A percentile compares a stretch with the other conserved stretches of the same genome.
phyloP scores from a whole-genome alignment of 1,140 invertebrate species.

The Apis cerana region DNA sequence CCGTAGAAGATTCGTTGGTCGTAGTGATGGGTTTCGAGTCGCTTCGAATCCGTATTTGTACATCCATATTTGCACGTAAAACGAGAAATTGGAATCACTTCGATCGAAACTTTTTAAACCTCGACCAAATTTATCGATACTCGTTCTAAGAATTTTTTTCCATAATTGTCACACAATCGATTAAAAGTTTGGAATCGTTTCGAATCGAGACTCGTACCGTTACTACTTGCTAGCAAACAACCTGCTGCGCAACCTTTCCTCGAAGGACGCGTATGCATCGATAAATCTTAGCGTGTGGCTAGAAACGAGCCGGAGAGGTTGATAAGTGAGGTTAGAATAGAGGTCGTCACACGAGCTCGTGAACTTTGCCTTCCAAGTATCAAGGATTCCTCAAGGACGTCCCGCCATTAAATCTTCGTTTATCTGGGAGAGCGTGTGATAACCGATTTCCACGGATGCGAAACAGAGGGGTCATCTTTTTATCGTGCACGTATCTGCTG shows the following conservation, averaged over 20 bases:
- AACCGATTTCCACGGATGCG: not conserved
- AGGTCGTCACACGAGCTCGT: not conserved
- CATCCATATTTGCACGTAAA: no score
- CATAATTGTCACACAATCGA: no score
- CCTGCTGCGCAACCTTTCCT: slow-evolving; percentile 55
- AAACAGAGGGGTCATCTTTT: not conserved
- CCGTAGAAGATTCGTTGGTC: slow-evolving; percentile 60
- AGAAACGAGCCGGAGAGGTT: not conserved
- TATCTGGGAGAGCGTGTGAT: not conserved
- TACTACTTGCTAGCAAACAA: slow-evolving; percentile 50
- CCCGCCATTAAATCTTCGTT: not conserved
- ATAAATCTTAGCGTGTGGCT: not conserved
- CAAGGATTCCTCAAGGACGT: slow-evolving; percentile 1
- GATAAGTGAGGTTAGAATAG: not conserved
- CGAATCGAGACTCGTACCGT: slow-evolving; percentile 27
- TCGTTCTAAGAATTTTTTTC: no score
- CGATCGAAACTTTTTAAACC: no score
- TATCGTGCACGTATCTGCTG: not conserved
- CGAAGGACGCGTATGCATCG: slow-evolving; percentile 14
- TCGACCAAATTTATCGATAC: no score
- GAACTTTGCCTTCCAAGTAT: not conserved
- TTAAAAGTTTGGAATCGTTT: no score
- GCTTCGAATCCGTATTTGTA: no score
- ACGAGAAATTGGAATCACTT: slow-evolving; percentile 25
- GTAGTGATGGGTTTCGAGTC: no score